These are phyloP conservation scores for Asarcornis scutulata DNA, from an alignment of 2,113 vertebrate genomes.

Conservation along the genomic window DNA sequence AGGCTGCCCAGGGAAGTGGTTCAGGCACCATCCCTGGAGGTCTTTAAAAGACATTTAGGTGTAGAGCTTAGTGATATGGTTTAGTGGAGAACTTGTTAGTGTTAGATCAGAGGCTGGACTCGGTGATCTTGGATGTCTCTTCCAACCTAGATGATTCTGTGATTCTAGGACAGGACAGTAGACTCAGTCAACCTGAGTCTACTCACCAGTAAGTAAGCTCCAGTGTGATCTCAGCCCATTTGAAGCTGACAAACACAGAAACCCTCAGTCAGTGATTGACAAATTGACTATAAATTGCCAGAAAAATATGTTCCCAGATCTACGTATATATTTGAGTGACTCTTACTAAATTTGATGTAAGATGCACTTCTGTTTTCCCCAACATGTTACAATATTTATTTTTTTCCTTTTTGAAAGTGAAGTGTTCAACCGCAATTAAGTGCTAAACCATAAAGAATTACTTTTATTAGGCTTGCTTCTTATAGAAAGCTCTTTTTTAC, in stretches of 20 bases:
- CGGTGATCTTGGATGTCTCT: too few relatives aligned
- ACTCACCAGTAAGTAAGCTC: not conserved
- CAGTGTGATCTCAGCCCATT: not conserved
- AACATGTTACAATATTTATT: not conserved
- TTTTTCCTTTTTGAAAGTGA: not conserved
- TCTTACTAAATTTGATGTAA: not conserved
- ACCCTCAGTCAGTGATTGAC: not conserved
- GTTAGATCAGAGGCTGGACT: too few relatives aligned
- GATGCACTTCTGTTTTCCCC: not conserved
- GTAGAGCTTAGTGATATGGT: too few relatives aligned
- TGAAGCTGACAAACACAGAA: not conserved
- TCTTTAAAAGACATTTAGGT: too few relatives aligned
- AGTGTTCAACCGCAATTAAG: not conserved
- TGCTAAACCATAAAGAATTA: not conserved
- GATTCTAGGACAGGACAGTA: not conserved
- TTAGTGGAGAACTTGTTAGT: too few relatives aligned
- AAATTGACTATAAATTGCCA: not conserved
- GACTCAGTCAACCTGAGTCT: not conserved
- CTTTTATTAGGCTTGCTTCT: not conserved
- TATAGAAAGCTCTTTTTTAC: conserved; percentile 21
- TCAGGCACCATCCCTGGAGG: too few relatives aligned
- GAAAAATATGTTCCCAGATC: not conserved
- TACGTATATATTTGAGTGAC: not conserved
- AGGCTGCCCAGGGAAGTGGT: too few relatives aligned
- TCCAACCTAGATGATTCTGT: too few relatives aligned